Conservation (phyloP, 2,888 invertebrate species). For the Penaeus monodon region DNA sequence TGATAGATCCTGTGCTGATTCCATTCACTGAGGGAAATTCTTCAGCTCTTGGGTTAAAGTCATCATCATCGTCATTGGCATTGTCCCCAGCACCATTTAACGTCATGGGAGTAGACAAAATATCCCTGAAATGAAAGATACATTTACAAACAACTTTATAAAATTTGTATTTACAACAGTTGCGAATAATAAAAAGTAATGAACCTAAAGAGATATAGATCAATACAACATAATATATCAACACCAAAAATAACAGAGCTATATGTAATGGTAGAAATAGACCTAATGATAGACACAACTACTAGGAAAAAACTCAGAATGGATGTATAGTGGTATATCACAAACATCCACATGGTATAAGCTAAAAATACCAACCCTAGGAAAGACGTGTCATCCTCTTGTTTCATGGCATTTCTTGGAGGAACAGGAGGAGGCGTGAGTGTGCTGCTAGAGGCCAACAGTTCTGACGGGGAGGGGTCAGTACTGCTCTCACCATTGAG, state of each 20-base stretch:
- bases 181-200: background rate
- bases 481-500: slow-evolving; percentile 62
- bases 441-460: slow-evolving; percentile 15
- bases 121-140: slow-evolving; percentile 37
- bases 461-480: slow-evolving; percentile 38
- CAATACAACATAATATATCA: no score
- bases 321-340: background rate
- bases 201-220: background rate
- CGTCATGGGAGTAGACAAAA: slow-evolving; percentile 25
- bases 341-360: background rate
- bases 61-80: slow-evolving; percentile 49
- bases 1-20: slow-evolving; percentile 70
- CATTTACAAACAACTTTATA: no score
- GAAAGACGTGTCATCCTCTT: slow-evolving; percentile 27
- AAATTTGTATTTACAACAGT: background rate
- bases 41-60: slow-evolving; percentile 53
- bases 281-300: no score
- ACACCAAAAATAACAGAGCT: no score
- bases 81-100: slow-evolving; percentile 31
- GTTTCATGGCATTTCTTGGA: slow-evolving; percentile 72
- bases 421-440: slow-evolving; percentile 70
- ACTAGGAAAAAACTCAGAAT: no score
- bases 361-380: slow-evolving; percentile 29
- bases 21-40: slow-evolving; percentile 14
- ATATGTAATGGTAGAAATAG: no score